Base-by-base conservation (phyloP, 2,888 invertebrate species). In the Andricus quercusramuli region DNA sequence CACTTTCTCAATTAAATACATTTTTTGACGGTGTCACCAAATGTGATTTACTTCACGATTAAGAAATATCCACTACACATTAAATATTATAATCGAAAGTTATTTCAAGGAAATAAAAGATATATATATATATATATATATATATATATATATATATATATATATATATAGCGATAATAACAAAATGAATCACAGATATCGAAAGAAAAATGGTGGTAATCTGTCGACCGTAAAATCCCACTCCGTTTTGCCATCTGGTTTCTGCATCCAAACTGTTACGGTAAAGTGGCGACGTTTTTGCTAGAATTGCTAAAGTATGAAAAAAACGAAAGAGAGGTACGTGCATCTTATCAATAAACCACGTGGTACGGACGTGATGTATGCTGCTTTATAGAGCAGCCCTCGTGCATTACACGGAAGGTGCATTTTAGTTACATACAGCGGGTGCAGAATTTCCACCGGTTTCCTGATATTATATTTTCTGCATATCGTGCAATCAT, bases 261-360 rank as follows among this genome's bases (percentile, higher is more conserved):
- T 68, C 37, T 64, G 64, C 64, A 64, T 25, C 17, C 3, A 41
- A 68, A 68, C 25, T 44, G 17, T 47, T 68, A 41, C 68, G 64
- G 29, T 41, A 68, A 68, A 68, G 68, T 68, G 68, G 41, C 22
- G 25, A 68, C 22, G 6, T 22, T 47, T 68, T 17, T 44, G 47
- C 68, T 68, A 44, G 44, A 68, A 68, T 68, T 44, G 68, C 25
- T 68, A n/a, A 25, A 44, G 17, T 37, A 44, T 51, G 47, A 74
- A 47, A 74, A 41, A 47, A 74, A 74, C 6, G 20, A 32, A 9
- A n/a, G 29, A 51, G n/a, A 51, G 8, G 51, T 74, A 74, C 74
- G 74, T 74, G 74, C 74, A 51, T 74, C 74, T 56, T 74, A 74
- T 56, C 74, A 74, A 74, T 74, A 74, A 74, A 56, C 56, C 74